These are phyloP conservation scores for Leucopsar rothschildi DNA, from an alignment of 2,113 vertebrate species.

Conservation along the genomic window DNA sequence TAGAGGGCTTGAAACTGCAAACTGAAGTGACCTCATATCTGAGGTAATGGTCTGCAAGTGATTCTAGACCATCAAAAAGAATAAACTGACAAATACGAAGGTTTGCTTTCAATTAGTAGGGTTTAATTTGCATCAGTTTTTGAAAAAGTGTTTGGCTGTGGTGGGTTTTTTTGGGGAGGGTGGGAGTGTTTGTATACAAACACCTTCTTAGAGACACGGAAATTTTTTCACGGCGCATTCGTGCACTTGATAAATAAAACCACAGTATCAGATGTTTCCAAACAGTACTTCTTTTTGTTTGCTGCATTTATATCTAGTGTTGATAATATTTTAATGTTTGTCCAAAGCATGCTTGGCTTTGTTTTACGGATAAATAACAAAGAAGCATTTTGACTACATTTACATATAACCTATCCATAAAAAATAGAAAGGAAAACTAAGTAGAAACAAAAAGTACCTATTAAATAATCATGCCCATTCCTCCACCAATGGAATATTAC, in stretches of 20 bases:
- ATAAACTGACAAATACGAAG: neutral
- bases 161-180: accelerated
- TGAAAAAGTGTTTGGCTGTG: neutral
- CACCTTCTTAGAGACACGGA: neutral
- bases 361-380: neutral
- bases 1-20: neutral
- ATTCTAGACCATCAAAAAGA: neutral
- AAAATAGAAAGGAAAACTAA: slow-evolving; percentile 3
- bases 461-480: slow-evolving; percentile 48
- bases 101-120: neutral
- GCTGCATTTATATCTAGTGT: neutral
- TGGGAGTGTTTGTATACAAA: neutral
- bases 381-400: neutral
- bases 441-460: neutral
- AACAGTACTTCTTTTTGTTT: neutral
- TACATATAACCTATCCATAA: neutral
- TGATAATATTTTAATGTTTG: neutral
- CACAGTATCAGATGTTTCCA: neutral
- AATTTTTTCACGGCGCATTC: neutral
- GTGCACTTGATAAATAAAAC: neutral
- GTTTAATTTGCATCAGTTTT: neutral
- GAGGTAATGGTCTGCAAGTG: neutral
- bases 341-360: neutral
- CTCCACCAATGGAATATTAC: slow-evolving; percentile 6
- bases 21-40: neutral